Conservation (phyloP, 64 coral and sea anemone species). For the Montipora sp. region DNA sequence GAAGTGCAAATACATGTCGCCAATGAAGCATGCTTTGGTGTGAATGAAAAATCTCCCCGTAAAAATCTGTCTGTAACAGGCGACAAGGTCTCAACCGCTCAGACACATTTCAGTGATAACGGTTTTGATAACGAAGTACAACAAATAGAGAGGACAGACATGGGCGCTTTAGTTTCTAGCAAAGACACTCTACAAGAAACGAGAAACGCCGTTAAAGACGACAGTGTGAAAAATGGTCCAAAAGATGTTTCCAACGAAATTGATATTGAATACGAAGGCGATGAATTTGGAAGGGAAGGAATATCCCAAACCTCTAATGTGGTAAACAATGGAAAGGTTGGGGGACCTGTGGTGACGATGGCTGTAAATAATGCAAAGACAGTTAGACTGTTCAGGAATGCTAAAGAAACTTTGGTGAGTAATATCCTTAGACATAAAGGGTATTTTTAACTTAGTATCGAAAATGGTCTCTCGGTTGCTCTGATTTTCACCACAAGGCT, state of each 20-base stretch:
- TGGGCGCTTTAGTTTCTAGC: too few species aligned
- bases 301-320: not conserved
- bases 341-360: not conserved
- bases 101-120: not conserved
- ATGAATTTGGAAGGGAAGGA: not conserved
- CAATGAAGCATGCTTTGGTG: not conserved
- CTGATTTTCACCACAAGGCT: too few species aligned
- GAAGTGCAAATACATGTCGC: not conserved
- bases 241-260: not conserved
- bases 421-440: too few species aligned
- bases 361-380: not conserved
- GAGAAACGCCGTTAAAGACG: not conserved
- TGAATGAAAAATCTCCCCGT: not conserved
- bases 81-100: not conserved
- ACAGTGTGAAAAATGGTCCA: not conserved
- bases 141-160: not conserved
- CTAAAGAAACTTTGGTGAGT: conserved; percentile 81
- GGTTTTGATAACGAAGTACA: not conserved
- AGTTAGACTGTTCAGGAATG: conserved; percentile 72
- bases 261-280: not conserved
- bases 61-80: not conserved
- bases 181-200: not conserved
- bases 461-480: too few species aligned
- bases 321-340: not conserved
- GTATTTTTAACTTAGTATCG: too few species aligned